These are phyloP conservation scores for Xanthorhoe designata DNA, from an alignment of 2,888 invertebrate genomes.

Conservation along the genomic window DNA sequence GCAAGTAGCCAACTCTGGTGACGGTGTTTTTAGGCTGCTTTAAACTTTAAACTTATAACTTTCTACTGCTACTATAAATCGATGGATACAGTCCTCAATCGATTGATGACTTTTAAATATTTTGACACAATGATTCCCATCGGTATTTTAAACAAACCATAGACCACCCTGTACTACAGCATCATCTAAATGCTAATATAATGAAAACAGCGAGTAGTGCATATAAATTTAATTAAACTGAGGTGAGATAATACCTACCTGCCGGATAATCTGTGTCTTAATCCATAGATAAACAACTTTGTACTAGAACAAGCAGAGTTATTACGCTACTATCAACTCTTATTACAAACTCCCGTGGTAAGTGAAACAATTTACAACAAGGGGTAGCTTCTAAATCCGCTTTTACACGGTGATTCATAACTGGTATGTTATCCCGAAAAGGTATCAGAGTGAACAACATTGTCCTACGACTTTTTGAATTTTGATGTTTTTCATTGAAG, in stretches of 20 bases:
- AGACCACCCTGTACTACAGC: slow-evolving; percentile 25
- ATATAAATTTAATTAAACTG: slow-evolving; percentile 51
- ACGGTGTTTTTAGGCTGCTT: too few species aligned
- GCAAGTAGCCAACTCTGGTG: too few species aligned
- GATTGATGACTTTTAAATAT: too few species aligned
- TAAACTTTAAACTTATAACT: too few species aligned
- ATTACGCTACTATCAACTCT: slow-evolving; percentile 3
- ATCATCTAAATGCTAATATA: slow-evolving; percentile 46
- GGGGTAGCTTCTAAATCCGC: background rate
- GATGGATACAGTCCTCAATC: too few species aligned
- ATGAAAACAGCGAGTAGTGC: slow-evolving; percentile 44
- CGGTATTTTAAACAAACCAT: background rate
- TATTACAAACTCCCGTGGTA: background rate
- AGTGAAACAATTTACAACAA: background rate
- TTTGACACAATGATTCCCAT: too few species aligned
- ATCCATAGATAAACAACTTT: slow-evolving; percentile 28
- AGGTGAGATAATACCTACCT: slow-evolving; percentile 38
- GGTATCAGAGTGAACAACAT: too few species aligned
- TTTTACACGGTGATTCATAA: too few species aligned
- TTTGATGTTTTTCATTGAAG: too few species aligned
- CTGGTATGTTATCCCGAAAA: too few species aligned
- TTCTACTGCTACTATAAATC: too few species aligned
- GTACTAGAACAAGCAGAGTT: slow-evolving; percentile 17
- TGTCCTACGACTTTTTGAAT: too few species aligned
- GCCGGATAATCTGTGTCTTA: slow-evolving; percentile 29